phyloP scores from a whole-genome alignment of 2,888 invertebrate genomes.

The Eledona agricola region DNA sequence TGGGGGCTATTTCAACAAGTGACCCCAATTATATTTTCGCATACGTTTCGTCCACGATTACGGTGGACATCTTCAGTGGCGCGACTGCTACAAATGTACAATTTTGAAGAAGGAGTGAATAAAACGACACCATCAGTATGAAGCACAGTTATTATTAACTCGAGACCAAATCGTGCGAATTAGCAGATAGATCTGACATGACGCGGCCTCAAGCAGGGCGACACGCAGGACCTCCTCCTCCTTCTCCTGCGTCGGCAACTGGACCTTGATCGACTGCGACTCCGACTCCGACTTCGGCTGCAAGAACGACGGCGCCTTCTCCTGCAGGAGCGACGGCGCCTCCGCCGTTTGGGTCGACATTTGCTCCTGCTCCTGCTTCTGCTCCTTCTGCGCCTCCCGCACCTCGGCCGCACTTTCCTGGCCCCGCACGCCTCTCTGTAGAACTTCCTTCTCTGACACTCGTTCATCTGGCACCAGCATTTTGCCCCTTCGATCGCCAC shows the following conservation, averaged over 20 bases:
- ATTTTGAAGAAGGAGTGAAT: too few species aligned
- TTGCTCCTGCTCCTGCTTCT: conserved; percentile 19
- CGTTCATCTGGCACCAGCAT: conserved; percentile 50
- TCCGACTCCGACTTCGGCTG: conserved; percentile 6
- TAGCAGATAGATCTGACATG: too few species aligned
- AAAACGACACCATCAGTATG: too few species aligned
- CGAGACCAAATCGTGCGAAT: too few species aligned
- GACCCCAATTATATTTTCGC: too few species aligned
- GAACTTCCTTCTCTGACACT: conserved; percentile 40
- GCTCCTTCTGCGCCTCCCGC: conserved; percentile 17
- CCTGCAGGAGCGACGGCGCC: background rate
- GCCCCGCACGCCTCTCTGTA: conserved; percentile 41
- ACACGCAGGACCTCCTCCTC: conserved; percentile 2
- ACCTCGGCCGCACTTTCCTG: conserved; percentile 38
- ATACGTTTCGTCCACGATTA: too few species aligned
- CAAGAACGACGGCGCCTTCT: conserved; percentile 4
- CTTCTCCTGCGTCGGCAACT: conserved; percentile 16
- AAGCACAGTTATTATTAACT: too few species aligned
- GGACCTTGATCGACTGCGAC: conserved; percentile 22
- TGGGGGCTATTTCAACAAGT: too few species aligned
- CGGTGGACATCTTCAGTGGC: too few species aligned
- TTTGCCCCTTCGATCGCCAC: conserved; percentile 54
- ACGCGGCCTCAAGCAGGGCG: too few species aligned
- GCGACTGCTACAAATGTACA: too few species aligned
- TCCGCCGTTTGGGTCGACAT: background rate